phyloP scores from a whole-genome alignment of 1,140 invertebrate genomes.

The Anagrus nilaparvatae region DNA sequence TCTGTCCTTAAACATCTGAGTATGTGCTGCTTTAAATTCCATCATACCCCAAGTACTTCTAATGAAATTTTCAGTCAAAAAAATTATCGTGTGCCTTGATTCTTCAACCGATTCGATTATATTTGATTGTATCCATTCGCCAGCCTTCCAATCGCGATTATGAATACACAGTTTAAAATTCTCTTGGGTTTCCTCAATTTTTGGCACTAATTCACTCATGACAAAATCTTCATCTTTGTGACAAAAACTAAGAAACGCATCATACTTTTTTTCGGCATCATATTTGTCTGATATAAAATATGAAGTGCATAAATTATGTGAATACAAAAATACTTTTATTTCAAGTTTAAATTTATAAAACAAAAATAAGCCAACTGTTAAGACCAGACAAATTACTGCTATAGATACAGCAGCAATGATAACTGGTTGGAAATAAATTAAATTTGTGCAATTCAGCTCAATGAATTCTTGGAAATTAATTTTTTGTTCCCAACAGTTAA shows the following conservation, averaged over 20 bases:
- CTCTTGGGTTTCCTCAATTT: slow-evolving; percentile 49
- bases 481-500: too few relatives aligned
- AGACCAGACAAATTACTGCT: too few relatives aligned
- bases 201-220: slow-evolving; percentile 51
- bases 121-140: slow-evolving; percentile 68
- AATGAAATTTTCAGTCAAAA: slow-evolving; percentile 72
- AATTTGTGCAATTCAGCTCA: too few relatives aligned
- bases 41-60: slow-evolving; percentile 77
- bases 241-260: slow-evolving; percentile 82
- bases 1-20: slow-evolving; percentile 60
- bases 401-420: too few relatives aligned
- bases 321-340: slow-evolving; percentile 62
- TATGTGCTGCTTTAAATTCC: slow-evolving; percentile 74
- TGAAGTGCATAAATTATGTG: slow-evolving; percentile 52
- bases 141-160: slow-evolving; percentile 66
- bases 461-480: too few relatives aligned
- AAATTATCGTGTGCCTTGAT: slow-evolving; percentile 70
- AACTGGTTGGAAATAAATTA: too few relatives aligned
- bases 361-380: too few relatives aligned
- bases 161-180: slow-evolving; percentile 66
- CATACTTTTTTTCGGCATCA: slow-evolving; percentile 68
- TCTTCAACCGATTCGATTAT: slow-evolving; percentile 67
- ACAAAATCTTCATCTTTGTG: slow-evolving; percentile 72
- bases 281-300: slow-evolving; percentile 60
- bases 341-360: too few relatives aligned